Evolutionary conservation across 2,113 vertebrate species (phyloP).

Genomic region (Marmota flaviventris): DNA sequence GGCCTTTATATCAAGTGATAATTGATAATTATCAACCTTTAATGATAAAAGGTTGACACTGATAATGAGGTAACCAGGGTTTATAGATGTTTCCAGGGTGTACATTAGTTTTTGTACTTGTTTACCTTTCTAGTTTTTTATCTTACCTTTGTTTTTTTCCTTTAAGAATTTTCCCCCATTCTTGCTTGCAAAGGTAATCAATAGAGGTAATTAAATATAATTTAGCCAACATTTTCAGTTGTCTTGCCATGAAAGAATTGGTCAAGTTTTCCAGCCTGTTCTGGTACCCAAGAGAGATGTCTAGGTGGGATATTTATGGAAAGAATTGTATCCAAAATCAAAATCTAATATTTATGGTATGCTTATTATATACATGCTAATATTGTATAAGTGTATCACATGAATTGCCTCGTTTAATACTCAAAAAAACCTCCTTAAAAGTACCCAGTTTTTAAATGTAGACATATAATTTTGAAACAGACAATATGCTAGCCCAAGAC

Average conservation of each 20-base stretch:
- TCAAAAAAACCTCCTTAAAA: neutral
- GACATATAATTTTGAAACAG: conserved; percentile 5
- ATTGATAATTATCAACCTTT: too few relatives aligned
- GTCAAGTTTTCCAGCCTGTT: neutral
- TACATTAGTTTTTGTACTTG: neutral
- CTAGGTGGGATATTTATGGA: neutral
- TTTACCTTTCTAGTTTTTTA: neutral
- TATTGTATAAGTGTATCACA: neutral
- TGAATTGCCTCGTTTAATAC: conserved; percentile 24
- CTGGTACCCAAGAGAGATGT: neutral
- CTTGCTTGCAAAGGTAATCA: neutral
- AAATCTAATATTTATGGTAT: conserved; percentile 1
- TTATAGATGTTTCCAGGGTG: neutral
- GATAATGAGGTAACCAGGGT: neutral
- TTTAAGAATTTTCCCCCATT: neutral
- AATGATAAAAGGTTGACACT: neutral
- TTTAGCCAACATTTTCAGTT: conserved; percentile 9
- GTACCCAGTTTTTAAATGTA: conserved; percentile 22
- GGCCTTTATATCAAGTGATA: neutral
- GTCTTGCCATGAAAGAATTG: neutral
- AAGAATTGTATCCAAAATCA: neutral
- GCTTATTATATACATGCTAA: neutral
- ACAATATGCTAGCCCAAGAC: neutral
- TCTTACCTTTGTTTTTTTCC: neutral
- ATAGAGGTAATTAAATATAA: neutral